These are phyloP conservation scores for Cordilura impudica DNA, from an alignment of 2,888 invertebrate genomes.

Conservation along the genomic window DNA sequence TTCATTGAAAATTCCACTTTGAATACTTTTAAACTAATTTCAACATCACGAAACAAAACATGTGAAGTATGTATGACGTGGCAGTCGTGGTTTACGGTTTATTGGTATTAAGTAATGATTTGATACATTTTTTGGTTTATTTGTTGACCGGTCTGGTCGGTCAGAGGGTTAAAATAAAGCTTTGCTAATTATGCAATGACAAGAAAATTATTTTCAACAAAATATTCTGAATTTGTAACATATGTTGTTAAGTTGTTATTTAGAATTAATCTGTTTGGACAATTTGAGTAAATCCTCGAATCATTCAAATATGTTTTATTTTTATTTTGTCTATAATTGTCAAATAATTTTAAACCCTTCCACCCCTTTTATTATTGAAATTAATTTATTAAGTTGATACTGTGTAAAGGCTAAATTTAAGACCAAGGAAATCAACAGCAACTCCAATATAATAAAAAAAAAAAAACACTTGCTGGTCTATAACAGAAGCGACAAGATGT, in stretches of 20 bases:
- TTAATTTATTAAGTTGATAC: conserved; percentile 11
- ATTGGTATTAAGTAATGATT: no score
- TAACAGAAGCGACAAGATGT: conserved; percentile 40
- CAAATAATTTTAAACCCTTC: conserved; percentile 25
- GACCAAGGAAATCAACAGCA: not conserved
- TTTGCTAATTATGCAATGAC: not conserved
- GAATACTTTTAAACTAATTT: no score
- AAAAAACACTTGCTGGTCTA: conserved; percentile 14
- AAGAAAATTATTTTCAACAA: not conserved
- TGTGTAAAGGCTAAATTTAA: conserved; percentile 6
- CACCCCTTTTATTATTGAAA: conserved; percentile 7
- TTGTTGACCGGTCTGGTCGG: no score
- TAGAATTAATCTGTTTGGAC: conserved; percentile 4
- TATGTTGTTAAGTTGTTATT: conserved; percentile 38
- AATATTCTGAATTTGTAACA: conserved; percentile 14
- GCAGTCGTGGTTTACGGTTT: no score
- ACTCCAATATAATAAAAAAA: not conserved
- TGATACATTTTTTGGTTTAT: no score
- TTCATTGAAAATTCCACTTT: no score
- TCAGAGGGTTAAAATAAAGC: not conserved
- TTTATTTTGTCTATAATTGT: conserved; percentile 35
- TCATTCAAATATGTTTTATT: conserved; percentile 29
- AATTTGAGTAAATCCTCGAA: conserved; percentile 28
- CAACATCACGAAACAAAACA: no score
- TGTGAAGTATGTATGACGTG: no score